Evolutionary conservation across 2,888 invertebrate genomes (phyloP).

Genomic region (Odontocerum albicorne): DNA sequence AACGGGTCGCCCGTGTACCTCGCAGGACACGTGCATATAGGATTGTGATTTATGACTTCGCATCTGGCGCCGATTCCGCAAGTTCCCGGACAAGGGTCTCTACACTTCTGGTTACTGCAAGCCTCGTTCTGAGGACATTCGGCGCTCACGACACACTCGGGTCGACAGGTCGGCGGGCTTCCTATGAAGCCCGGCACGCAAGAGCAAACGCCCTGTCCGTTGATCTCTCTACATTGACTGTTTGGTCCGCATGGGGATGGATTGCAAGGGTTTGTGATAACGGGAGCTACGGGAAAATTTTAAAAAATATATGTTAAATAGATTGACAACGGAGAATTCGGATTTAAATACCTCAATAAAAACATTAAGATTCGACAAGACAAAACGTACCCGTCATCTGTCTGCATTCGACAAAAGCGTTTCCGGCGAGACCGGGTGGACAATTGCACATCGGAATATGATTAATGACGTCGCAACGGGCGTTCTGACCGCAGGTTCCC

Average conservation of each 20-base stretch:
- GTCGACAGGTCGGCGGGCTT: conserved; percentile 71
- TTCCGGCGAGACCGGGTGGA: conserved; percentile 68
- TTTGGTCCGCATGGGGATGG: conserved; percentile 74
- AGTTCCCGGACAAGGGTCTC: conserved; percentile 73
- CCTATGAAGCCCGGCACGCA: conserved; percentile 66
- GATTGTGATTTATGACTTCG: conserved; percentile 74
- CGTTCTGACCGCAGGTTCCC: conserved; percentile 66
- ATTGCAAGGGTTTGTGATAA: conserved; percentile 61
- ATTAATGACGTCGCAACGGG: conserved; percentile 63
- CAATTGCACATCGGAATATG: conserved; percentile 77
- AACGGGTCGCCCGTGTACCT: conserved; percentile 73
- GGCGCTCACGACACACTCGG: conserved; percentile 70
- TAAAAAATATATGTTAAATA: conserved; percentile 16
- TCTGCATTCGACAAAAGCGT: conserved; percentile 75
- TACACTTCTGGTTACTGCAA: conserved; percentile 72
- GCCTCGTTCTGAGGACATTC: conserved; percentile 70
- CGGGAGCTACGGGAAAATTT: conserved; percentile 39
- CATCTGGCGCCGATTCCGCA: conserved; percentile 73
- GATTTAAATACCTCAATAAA: not conserved
- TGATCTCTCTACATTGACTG: conserved; percentile 66
- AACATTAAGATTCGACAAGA: too few species aligned
- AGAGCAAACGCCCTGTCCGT: conserved; percentile 66
- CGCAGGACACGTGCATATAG: conserved; percentile 67
- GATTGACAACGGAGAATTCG: not conserved
- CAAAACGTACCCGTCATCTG: conserved; percentile 42